phyloP scores from a whole-genome alignment of 2,888 invertebrate genomes.

The Agrotis segetum region DNA sequence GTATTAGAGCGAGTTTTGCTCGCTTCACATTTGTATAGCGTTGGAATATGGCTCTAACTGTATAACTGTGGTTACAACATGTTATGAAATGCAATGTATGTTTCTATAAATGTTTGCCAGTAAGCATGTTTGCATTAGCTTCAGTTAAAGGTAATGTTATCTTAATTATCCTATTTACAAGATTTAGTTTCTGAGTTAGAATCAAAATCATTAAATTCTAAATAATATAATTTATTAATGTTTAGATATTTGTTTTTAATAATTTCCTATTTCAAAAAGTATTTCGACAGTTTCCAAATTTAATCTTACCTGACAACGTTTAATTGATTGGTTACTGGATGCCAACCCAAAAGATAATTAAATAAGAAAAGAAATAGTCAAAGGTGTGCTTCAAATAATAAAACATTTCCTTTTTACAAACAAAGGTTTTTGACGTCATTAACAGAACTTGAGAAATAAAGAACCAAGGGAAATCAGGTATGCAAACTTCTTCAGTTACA shows the following conservation, averaged over 20 bases:
- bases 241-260: no score
- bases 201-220: no score
- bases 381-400: not conserved
- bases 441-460: slow-evolving; percentile 12
- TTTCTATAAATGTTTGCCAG: not conserved
- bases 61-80: no score
- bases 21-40: not conserved
- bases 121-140: no score
- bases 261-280: not conserved
- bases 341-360: not conserved
- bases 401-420: slow-evolving; percentile 1
- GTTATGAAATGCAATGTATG: not conserved
- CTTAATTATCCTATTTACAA: no score
- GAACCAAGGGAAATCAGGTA: slow-evolving; percentile 46
- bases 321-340: no score
- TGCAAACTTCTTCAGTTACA: slow-evolving; percentile 42
- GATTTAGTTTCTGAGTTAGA: no score
- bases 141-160: no score
- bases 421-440: slow-evolving; percentile 18
- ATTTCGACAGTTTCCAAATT: slow-evolving; percentile 1
- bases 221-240: no score
- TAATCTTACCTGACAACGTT: not conserved
- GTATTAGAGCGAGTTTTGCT: slow-evolving; percentile 9
- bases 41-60: not conserved
- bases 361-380: not conserved